Evolutionary conservation across 1,140 invertebrate species (phyloP).

Genomic region (Calliphora vicina): DNA sequence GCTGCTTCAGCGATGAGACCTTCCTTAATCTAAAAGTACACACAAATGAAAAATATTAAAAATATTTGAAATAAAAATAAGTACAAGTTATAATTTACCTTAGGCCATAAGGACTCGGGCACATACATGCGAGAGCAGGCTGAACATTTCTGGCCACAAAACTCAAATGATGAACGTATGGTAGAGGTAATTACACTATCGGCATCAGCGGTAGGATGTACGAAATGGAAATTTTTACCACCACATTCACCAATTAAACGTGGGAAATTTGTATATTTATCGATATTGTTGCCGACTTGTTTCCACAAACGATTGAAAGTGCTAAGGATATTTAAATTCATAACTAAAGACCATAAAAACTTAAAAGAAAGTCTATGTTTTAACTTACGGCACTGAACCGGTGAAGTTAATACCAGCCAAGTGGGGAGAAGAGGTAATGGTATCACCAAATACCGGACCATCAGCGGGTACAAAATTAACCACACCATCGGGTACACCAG

Average conservation of each 20-base stretch:
- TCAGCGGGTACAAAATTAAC: constrained; percentile 97
- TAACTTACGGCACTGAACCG: constrained; percentile 85
- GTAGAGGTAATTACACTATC: constrained; percentile 84
- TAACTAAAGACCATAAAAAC: too few species aligned
- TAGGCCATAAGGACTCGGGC: constrained; percentile 87
- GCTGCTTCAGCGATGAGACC: constrained; percentile 73
- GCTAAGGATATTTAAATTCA: constrained; percentile 67
- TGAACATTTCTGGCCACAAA: constrained; percentile 97
- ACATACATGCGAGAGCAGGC: constrained; percentile 97
- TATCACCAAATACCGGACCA: constrained; percentile 94
- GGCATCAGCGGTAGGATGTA: constrained; percentile 91
- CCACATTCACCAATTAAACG: constrained; percentile 96
- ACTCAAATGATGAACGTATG: constrained; percentile 93
- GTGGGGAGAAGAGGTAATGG: constrained; percentile 84
- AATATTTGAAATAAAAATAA: not conserved
- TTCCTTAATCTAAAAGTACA: constrained; percentile 75
- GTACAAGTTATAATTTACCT: constrained; percentile 53
- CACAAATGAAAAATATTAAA: not conserved
- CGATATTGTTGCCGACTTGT: constrained; percentile 89
- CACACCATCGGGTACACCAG: constrained; percentile 92
- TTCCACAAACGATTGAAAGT: constrained; percentile 95
- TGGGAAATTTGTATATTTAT: constrained; percentile 89
- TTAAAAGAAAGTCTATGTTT: constrained; percentile 12
- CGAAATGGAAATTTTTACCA: constrained; percentile 98
- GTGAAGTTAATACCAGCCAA: constrained; percentile 98